Evolutionary conservation across 2,797 vertebrate genomes (phyloP), one percentile per base, ranked within the genome.

Genomic region (Liparis tanakae): DNA sequence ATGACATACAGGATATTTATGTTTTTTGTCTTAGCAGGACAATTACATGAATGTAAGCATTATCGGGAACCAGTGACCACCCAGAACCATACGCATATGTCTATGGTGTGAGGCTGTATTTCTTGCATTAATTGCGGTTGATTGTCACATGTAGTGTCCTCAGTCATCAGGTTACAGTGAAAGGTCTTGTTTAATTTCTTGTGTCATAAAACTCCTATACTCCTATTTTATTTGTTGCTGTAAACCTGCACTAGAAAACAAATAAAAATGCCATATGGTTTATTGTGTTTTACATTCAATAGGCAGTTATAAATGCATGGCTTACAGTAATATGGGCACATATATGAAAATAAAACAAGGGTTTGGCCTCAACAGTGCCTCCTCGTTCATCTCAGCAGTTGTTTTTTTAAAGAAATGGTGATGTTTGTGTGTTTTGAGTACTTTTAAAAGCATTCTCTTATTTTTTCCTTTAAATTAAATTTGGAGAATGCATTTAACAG

Each of bases 261-360:
- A 92, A 94, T 94, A 93, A 94, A 94, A 94, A 78, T 18, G 72
- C 91, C 91, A 92, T 94, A 92, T 94, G 91, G 85, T 87, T 88
- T 84, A 82, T 87, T 91, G 86, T 85, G 76, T 85, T 89, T 91
- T 88, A 80, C 82, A 85, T 84, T 92, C 84, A 79, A 87, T 88
- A 81, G 83, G 82, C 78, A 79, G 55, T 77, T 84, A 85, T 87
- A 86, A 91, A 91, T 88, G 74, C 74, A 73, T 25, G 46, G 62
- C 83, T 86, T 90, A 30, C 25, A 2, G 25, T 30, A 87, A 91
- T 86, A 85, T 86, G 78, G 83, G 82, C 89, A 86, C 84, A 83
- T 87, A 70, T 79, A 68, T 81, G 78, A 80, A 89, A 83, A 67
- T 68, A 69, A 70, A 73, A 65, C 59, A 68, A 68, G 59, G 69